Evolutionary conservation across 2,888 invertebrate genomes (phyloP).

Genomic region (Laspeyria flexula): DNA sequence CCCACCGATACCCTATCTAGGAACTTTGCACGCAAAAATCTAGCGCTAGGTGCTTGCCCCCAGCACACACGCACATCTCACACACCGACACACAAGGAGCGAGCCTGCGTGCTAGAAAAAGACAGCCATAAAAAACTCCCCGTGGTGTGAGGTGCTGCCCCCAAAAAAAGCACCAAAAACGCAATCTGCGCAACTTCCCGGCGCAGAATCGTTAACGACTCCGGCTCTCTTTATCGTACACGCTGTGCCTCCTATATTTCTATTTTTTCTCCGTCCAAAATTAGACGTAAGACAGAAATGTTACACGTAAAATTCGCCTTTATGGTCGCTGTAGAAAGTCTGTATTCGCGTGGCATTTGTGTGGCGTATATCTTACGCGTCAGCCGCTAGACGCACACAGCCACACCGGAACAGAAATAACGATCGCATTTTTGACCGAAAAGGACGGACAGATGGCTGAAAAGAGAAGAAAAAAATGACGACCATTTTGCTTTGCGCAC

Average conservation of each 20-base stretch:
- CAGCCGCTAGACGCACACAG: slow-evolving; percentile 79
- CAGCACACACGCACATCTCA: slow-evolving; percentile 56
- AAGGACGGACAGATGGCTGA: slow-evolving; percentile 86
- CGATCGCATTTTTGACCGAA: slow-evolving; percentile 87
- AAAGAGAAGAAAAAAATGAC: slow-evolving; percentile 86
- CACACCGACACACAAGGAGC: slow-evolving; percentile 60
- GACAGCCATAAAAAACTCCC: slow-evolving; percentile 84
- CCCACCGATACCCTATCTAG: slow-evolving; percentile 76
- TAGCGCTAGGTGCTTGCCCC: slow-evolving; percentile 81
- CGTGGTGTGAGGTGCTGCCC: slow-evolving; percentile 84
- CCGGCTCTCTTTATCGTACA: slow-evolving; percentile 85
- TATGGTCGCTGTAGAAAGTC: slow-evolving; percentile 25
- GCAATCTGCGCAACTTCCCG: slow-evolving; percentile 87
- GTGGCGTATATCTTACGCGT: slow-evolving; percentile 66
- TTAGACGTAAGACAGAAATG: slow-evolving; percentile 78
- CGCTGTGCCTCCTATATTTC: slow-evolving; percentile 85
- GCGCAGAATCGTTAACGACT: slow-evolving; percentile 87
- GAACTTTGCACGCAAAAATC: slow-evolving; percentile 83
- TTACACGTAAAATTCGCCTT: slow-evolving; percentile 43
- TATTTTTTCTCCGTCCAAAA: slow-evolving; percentile 82
- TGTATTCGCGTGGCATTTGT: slow-evolving; percentile 34
- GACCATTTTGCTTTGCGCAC: slow-evolving; percentile 85
- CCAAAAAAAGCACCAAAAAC: slow-evolving; percentile 87
- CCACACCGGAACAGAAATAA: slow-evolving; percentile 85
- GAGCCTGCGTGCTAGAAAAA: slow-evolving; percentile 81